phyloP scores from a whole-genome alignment of 2,797 vertebrate species.

The Myoxocephalus aenaeus region DNA sequence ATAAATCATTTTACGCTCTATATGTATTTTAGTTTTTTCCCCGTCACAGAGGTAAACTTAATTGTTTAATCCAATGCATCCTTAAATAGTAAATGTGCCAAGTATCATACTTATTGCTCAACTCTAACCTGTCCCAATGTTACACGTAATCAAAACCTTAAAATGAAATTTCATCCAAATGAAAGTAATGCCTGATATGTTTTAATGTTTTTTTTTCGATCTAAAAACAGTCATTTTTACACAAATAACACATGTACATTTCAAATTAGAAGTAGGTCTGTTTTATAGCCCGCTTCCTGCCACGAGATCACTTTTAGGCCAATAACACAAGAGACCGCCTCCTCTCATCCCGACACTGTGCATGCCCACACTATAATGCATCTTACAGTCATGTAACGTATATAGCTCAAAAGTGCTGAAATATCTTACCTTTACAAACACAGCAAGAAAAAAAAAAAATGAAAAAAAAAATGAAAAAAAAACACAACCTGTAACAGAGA shows the following conservation, averaged over 20 bases:
- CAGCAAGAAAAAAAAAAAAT: slow-evolving; percentile 71
- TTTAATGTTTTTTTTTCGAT: slow-evolving; percentile 82
- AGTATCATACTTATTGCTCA: neutral
- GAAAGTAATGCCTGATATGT: slow-evolving; percentile 78
- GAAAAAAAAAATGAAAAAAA: neutral
- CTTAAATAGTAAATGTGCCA: neutral
- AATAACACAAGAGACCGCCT: slow-evolving; percentile 60
- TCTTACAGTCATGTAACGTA: slow-evolving; percentile 65
- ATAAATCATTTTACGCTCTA: neutral
- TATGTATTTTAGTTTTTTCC: neutral
- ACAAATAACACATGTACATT: slow-evolving; percentile 78
- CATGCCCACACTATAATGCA: slow-evolving; percentile 59
- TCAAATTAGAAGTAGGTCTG: slow-evolving; percentile 59
- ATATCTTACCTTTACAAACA: slow-evolving; percentile 83
- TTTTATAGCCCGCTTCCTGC: slow-evolving; percentile 53
- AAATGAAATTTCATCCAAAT: slow-evolving; percentile 63
- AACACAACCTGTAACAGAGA: slow-evolving; percentile 74
- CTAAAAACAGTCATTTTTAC: slow-evolving; percentile 75
- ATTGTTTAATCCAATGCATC: neutral
- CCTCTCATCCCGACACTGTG: slow-evolving; percentile 48
- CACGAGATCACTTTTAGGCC: slow-evolving; percentile 55
- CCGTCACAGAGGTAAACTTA: neutral
- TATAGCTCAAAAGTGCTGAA: slow-evolving; percentile 83
- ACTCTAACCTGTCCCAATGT: neutral
- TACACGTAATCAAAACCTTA: slow-evolving; percentile 1